phyloP scores from a whole-genome alignment of 1,140 invertebrate genomes.

The Thalassaphorura encarpata region DNA sequence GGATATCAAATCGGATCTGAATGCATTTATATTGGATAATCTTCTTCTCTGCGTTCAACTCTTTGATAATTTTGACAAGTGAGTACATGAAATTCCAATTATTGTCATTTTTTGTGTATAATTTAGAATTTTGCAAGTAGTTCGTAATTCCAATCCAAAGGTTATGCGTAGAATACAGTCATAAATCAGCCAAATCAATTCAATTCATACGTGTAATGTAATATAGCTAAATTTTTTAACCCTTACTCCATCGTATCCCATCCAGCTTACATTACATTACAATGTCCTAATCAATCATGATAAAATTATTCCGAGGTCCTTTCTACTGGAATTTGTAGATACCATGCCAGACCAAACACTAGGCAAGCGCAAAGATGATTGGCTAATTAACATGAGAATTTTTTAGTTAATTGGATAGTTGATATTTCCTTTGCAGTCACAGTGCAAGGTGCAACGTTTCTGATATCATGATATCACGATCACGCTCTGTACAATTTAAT shows the following conservation, averaged over 20 bases:
- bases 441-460: too few relatives aligned
- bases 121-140: neutral
- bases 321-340: too few relatives aligned
- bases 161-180: neutral
- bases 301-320: too few relatives aligned
- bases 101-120: neutral
- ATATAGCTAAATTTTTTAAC: too few relatives aligned
- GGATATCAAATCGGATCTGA: conserved; percentile 49
- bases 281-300: neutral
- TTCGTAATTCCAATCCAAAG: neutral
- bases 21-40: conserved; percentile 63
- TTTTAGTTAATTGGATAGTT: too few relatives aligned
- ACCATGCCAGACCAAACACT: too few relatives aligned
- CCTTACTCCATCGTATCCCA: conserved; percentile 23
- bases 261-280: conserved; percentile 1
- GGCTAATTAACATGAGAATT: too few relatives aligned
- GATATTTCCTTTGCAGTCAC: too few relatives aligned
- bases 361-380: too few relatives aligned
- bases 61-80: conserved; percentile 65
- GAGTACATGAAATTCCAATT: conserved; percentile 30
- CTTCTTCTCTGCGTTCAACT: conserved; percentile 63
- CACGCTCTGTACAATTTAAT: too few relatives aligned
- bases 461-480: too few relatives aligned
- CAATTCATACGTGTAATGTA: neutral
- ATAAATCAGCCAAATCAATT: neutral